Evolutionary conservation across 30 jellyfish, hydroid and myxozoan genomes (phyloP).

Genomic region (Aurelia coerulea): DNA sequence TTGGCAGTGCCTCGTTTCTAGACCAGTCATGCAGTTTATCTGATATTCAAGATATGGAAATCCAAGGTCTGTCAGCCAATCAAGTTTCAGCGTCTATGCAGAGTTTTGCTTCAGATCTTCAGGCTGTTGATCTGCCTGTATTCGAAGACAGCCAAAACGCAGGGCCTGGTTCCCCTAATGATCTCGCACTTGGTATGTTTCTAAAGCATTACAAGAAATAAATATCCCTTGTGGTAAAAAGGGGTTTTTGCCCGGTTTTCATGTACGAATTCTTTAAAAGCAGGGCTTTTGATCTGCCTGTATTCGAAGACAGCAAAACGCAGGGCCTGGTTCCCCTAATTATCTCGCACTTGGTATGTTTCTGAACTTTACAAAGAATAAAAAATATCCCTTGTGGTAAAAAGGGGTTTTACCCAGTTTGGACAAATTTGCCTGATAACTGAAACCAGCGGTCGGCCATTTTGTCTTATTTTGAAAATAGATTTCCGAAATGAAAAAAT

Average conservation of each 20-base stretch:
- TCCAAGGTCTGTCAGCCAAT: slow-evolving; percentile 43
- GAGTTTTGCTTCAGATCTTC: slow-evolving; percentile 79
- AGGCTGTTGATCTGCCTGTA: slow-evolving; percentile 90
- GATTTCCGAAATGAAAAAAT: too few species aligned
- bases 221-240: too few species aligned
- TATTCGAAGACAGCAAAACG: slow-evolving; percentile 89
- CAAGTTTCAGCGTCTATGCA: slow-evolving; percentile 61
- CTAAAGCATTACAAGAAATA: too few species aligned
- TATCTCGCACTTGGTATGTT: slow-evolving; percentile 30
- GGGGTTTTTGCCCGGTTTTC: too few species aligned
- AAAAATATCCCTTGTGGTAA: too few species aligned
- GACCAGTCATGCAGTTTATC: slow-evolving; percentile 61
- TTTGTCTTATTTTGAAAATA: too few species aligned
- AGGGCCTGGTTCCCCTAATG: slow-evolving; percentile 61
- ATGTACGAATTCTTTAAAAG: too few species aligned
- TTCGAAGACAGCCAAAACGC: slow-evolving; percentile 88
- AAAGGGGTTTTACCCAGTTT: too few species aligned
- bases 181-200: slow-evolving; percentile 24
- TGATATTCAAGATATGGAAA: slow-evolving; percentile 72
- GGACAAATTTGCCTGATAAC: too few species aligned
- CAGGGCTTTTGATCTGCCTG: slow-evolving; percentile 86
- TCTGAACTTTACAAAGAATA: too few species aligned
- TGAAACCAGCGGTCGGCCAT: too few species aligned
- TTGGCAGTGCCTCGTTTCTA: slow-evolving; percentile 18
- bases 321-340: slow-evolving; percentile 56